Evolutionary conservation across 2,888 invertebrate genomes (phyloP).

Genomic region (Leptodirus hochenwartii): DNA sequence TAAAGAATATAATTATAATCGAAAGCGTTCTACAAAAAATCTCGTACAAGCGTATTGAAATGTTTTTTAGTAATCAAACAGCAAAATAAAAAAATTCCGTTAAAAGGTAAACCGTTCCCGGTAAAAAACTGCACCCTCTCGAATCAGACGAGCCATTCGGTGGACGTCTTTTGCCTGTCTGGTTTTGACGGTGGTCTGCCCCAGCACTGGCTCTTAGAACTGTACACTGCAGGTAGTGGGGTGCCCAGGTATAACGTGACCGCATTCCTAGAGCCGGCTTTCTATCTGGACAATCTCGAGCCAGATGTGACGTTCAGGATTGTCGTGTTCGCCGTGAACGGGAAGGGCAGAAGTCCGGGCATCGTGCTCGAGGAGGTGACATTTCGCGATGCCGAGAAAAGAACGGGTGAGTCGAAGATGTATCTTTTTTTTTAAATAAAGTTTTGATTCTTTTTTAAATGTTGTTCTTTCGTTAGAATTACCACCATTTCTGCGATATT

Average conservation of each 20-base stretch:
- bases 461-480: no score
- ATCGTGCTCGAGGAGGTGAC: slow-evolving; percentile 58
- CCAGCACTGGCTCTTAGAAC: slow-evolving; percentile 68
- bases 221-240: slow-evolving; percentile 34
- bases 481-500: no score
- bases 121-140: slow-evolving; percentile 71
- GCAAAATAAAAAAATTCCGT: no score
- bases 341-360: slow-evolving; percentile 60
- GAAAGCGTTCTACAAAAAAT: no score
- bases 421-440: background rate
- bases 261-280: slow-evolving; percentile 46
- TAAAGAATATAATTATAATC: no score
- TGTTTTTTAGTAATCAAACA: no score
- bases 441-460: background rate
- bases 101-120: slow-evolving; percentile 67
- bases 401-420: slow-evolving; percentile 37
- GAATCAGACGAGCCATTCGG: slow-evolving; percentile 70
- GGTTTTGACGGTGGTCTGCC: slow-evolving; percentile 83
- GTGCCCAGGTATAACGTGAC: slow-evolving; percentile 40
- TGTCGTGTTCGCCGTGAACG: slow-evolving; percentile 60
- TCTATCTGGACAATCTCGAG: slow-evolving; percentile 61
- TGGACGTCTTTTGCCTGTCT: slow-evolving; percentile 56
- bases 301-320: slow-evolving; percentile 63
- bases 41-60: no score
- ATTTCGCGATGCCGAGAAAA: slow-evolving; percentile 61